Evolutionary conservation across 2,113 vertebrate species (phyloP), one percentile per base, ranked within the genome.

Genomic region (Boleophthalmus pectinirostris): DNA sequence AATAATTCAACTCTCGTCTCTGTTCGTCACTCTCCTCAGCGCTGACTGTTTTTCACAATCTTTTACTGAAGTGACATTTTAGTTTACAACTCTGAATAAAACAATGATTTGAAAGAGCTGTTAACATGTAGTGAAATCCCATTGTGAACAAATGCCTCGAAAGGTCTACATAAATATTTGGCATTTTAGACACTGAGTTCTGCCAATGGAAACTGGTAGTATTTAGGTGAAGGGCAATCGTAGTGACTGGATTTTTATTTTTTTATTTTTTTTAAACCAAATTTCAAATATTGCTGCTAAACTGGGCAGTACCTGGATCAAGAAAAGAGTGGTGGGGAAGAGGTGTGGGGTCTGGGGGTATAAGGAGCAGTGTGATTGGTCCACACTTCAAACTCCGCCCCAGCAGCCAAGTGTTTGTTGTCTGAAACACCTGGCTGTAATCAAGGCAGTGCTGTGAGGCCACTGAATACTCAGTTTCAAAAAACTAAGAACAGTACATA

Each of bases 211-310:
- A 21, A 18, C 29, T 21, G 18, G 72, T 58, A 74, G 67, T 57
- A 67, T 24, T 63, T 64, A 13, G 10, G 33, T 29, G 25, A 61
- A 64, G 73, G 9, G 70, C 15, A 68, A 64, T 51, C 54, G 60
- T 23, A 35, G 5, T 21, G 24, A 33, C 25, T 85, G 71, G 71
- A 60, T n/a, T n/a, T n/a, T n/a, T n/a, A n/a, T n/a, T n/a, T n/a
- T n/a, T n/a, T n/a, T n/a, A n/a, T n/a, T n/a, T n/a, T n/a, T n/a
- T n/a, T n/a, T n/a, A n/a, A n/a, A 20, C 18, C 16, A 43, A 10
- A 43, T 43, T 43, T 8, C 38, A 10, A 43, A 10, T 43, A 43
- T 1, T 10, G 9, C 9, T 8, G 38, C 8, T 10, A 43, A 43
- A 38, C 35, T 38, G 35, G 35, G 35, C 5, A 38, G 35, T 38